Evolutionary conservation across 2,797 vertebrate species (phyloP).

Genomic region (Falco berigora): DNA sequence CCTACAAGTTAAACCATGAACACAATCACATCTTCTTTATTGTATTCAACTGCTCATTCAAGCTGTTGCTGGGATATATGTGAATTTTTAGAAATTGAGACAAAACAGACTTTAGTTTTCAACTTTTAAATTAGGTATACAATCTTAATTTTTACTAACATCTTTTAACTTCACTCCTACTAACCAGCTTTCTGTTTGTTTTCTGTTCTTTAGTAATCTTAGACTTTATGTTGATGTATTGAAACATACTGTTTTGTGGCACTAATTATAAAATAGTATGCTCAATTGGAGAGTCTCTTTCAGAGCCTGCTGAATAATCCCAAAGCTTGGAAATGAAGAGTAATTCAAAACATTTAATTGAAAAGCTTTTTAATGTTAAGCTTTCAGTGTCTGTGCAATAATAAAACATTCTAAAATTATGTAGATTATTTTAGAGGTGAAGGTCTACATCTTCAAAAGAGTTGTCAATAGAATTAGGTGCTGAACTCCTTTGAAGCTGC

Average conservation of each 20-base stretch:
- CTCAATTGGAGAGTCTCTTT: not conserved
- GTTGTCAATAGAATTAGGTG: not conserved
- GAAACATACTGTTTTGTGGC: not conserved
- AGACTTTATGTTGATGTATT: not conserved
- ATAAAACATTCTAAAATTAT: not conserved
- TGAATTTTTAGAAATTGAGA: not conserved
- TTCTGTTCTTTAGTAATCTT: not conserved
- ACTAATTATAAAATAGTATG: not conserved
- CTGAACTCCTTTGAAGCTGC: slow-evolving; percentile 13
- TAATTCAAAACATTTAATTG: not conserved
- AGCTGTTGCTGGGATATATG: not conserved
- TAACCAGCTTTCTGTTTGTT: not conserved
- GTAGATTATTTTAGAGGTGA: not conserved
- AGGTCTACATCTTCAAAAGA: slow-evolving; percentile 20
- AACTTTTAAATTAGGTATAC: not conserved
- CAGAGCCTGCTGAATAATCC: not conserved
- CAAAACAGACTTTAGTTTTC: not conserved
- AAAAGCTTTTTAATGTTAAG: not conserved
- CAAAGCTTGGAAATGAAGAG: not conserved
- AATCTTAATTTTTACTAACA: not conserved
- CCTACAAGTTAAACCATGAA: not conserved
- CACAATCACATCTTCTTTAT: not conserved
- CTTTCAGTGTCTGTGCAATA: not conserved
- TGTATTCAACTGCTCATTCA: not conserved
- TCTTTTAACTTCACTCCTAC: not conserved